Evolutionary conservation across 2,797 vertebrate species (phyloP).

Genomic region (Rhinogobio ventralis): DNA sequence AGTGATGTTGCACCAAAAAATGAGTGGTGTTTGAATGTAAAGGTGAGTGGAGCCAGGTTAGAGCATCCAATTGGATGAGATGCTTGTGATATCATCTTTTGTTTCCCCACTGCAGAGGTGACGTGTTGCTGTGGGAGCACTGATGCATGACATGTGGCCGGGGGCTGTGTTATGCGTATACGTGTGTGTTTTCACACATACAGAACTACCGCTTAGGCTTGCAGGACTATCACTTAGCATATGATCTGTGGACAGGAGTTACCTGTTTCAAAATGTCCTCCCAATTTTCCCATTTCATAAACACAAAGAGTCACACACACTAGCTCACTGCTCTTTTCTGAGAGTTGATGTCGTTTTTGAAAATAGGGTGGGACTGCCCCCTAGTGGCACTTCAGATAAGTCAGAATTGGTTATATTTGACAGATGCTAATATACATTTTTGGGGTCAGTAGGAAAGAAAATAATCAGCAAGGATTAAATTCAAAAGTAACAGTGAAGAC

Average conservation of each 20-base stretch:
- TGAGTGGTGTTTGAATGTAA: constrained; percentile 19
- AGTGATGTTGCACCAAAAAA: constrained; percentile 55
- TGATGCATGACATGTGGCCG: constrained; percentile 20
- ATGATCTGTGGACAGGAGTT: constrained; percentile 3
- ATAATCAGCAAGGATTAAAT: not conserved
- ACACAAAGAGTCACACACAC: constrained; percentile 56
- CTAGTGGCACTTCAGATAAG: constrained; percentile 68
- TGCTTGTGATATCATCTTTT: constrained; percentile 69
- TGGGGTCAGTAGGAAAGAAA: not conserved
- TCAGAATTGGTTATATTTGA: constrained; percentile 34
- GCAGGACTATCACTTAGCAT: constrained; percentile 10
- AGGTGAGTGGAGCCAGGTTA: constrained; percentile 33
- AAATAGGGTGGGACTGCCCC: constrained; percentile 68
- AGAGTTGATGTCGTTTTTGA: constrained; percentile 35
- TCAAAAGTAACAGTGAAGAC: not conserved
- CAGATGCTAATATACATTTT: not conserved
- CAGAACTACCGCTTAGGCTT: constrained; percentile 10
- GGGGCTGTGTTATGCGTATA: constrained; percentile 19
- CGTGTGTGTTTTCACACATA: constrained; percentile 41
- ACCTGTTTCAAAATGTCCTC: constrained; percentile 55
- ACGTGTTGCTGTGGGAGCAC: constrained; percentile 47
- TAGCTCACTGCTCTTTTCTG: constrained; percentile 48
- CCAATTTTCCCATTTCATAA: constrained; percentile 46
- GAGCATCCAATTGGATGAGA: constrained; percentile 61
- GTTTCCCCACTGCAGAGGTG: constrained; percentile 63